Evolutionary conservation across 2,888 invertebrate genomes (phyloP).

Genomic region (Zhengitettix transpicula): DNA sequence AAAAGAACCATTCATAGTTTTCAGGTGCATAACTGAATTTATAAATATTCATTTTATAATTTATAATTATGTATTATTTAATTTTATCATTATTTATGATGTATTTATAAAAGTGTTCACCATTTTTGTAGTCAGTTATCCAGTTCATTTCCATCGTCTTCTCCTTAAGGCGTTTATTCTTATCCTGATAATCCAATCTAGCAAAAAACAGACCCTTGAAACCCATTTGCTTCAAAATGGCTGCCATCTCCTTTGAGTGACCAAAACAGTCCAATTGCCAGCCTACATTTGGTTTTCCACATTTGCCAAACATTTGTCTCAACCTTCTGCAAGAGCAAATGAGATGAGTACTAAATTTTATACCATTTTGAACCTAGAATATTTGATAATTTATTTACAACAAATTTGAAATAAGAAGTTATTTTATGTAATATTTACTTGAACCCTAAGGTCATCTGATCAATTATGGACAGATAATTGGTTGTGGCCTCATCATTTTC

Average conservation of each 20-base stretch:
- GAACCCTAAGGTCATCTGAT: not conserved
- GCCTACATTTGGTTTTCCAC: constrained; percentile 54
- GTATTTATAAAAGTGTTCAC: not conserved
- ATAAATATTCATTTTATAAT: too few relatives aligned
- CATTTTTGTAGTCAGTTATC: not conserved
- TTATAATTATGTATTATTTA: too few relatives aligned
- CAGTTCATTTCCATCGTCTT: not conserved
- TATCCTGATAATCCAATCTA: constrained; percentile 25
- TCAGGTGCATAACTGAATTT: too few relatives aligned
- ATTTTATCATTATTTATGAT: too few relatives aligned
- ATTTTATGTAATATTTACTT: not conserved
- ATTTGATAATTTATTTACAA: too few relatives aligned
- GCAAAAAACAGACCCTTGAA: constrained; percentile 79
- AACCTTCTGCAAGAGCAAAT: constrained; percentile 21
- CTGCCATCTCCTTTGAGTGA: constrained; percentile 73
- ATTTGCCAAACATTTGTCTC: constrained; percentile 50
- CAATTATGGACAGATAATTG: not conserved
- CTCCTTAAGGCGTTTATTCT: not conserved
- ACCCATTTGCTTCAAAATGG: constrained; percentile 64
- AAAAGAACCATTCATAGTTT: too few relatives aligned
- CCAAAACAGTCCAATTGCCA: constrained; percentile 83
- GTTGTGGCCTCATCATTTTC: not conserved
- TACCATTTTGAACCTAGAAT: not conserved
- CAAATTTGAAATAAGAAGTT: too few relatives aligned
- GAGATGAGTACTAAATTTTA: not conserved